These are phyloP conservation scores for Aspiorhynchus laticeps DNA, from an alignment of 2,113 vertebrate species.

Conservation along the genomic window DNA sequence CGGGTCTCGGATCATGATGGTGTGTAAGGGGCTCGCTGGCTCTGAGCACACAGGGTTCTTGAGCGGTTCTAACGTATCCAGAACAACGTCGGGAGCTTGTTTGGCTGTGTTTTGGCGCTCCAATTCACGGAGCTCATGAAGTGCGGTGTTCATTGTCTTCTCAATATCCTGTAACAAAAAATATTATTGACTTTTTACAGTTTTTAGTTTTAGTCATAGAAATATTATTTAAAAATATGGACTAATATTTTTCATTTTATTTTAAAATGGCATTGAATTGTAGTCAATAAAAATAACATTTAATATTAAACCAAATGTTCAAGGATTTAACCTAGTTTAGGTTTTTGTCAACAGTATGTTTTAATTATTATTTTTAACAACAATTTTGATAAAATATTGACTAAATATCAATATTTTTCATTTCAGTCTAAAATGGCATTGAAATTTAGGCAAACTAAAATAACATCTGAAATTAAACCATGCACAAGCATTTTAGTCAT, in stretches of 20 bases:
- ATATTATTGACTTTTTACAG: not conserved
- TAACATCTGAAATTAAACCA: not conserved
- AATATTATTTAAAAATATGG: not conserved
- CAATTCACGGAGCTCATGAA: constrained; percentile 93
- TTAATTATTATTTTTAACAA: not conserved
- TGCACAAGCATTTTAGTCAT: not conserved
- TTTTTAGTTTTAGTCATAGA: not conserved
- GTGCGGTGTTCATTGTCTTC: constrained; percentile 96
- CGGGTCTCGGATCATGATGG: constrained; percentile 95
- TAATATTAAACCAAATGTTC: not conserved
- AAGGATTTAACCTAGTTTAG: not conserved
- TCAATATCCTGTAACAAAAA: constrained; percentile 87
- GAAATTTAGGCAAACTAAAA: not conserved
- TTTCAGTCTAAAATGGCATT: not conserved
- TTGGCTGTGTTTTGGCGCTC: constrained; percentile 95
- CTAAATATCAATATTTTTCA: not conserved
- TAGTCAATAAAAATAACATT: not conserved
- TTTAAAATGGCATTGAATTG: not conserved
- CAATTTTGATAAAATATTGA: not conserved
- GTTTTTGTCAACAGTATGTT: not conserved
- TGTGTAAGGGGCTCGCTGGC: constrained; percentile 93
- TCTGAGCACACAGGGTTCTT: constrained; percentile 91
- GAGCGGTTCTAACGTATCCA: constrained; percentile 95
- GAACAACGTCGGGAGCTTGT: constrained; percentile 93
- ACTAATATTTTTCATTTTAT: not conserved